Base-by-base conservation (phyloP, 1,140 invertebrate genomes). In the Forficula auricularia region DNA sequence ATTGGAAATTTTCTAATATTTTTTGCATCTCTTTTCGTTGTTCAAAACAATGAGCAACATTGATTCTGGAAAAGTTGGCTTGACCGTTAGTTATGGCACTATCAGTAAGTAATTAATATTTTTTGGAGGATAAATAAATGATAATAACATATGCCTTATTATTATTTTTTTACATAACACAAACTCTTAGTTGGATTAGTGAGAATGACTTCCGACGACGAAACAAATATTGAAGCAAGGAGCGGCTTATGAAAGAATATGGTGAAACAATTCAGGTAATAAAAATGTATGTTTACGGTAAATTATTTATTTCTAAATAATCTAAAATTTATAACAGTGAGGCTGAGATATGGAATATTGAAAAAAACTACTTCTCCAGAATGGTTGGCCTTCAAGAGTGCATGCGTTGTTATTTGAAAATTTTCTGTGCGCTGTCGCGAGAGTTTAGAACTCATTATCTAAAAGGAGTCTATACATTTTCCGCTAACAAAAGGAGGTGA, bases 241-340 rank as follows among this genome's bases (percentile, higher is more conserved):
- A 77, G 52, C 55, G 74, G 51, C n/a, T n/a, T n/a, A 65, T 77
- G 3, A 66, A 66, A 42, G 73, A 77, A 52, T 77, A 77, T 54
- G 59, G 66, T 15, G 62, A 70, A 49, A 64, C 62, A 2, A 56
- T 57, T 2, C 50, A 53, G 35, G 54, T 49, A 35, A 40, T n/a
- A 35, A 31, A n/a, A n/a, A n/a, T n/a, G n/a, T n/a, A n/a, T n/a
- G n/a, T n/a, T n/a, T n/a, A n/a, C n/a, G n/a, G n/a, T n/a, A n/a
- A n/a, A n/a, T n/a, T n/a, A n/a, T n/a, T n/a, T n/a, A n/a, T n/a
- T n/a, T n/a, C n/a, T n/a, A n/a, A n/a, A n/a, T n/a, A n/a, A n/a
- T n/a, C n/a, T n/a, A n/a, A n/a, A n/a, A n/a, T n/a, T n/a, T 27
- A 6, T 27, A 4, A 6, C 22, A 27, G 4, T 27, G 4, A 27